phyloP scores from a whole-genome alignment of 2,888 invertebrate genomes.

The Pediacus dermestoides region DNA sequence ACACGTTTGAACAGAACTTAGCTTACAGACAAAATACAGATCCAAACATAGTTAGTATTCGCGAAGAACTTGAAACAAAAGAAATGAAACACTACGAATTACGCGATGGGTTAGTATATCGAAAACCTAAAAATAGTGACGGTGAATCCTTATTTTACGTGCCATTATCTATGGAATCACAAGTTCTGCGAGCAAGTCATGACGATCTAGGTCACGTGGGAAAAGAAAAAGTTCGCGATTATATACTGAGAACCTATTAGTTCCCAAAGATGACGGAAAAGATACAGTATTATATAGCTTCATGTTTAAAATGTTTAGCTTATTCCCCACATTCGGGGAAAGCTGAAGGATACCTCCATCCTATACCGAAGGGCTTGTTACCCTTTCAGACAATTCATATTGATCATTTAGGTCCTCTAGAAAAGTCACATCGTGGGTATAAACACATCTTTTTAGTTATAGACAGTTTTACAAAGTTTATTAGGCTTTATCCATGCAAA shows the following conservation, averaged over 20 bases:
- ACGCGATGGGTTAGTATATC: slow-evolving; percentile 19
- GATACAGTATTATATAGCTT: too few species aligned
- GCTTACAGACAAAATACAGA: slow-evolving; percentile 14
- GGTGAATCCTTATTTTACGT: slow-evolving; percentile 24
- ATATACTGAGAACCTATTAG: too few species aligned
- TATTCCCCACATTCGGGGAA: too few species aligned
- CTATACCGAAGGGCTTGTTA: slow-evolving; percentile 23
- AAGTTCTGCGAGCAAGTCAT: too few species aligned
- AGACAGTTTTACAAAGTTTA: slow-evolving; percentile 38
- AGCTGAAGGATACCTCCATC: slow-evolving; percentile 29
- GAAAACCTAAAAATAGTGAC: slow-evolving; percentile 12
- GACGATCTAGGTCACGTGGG: too few species aligned
- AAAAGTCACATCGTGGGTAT: slow-evolving; percentile 28
- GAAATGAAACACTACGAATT: slow-evolving; percentile 17
- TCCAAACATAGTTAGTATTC: too few species aligned
- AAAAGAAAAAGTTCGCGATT: too few species aligned
- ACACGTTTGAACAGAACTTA: slow-evolving; percentile 18
- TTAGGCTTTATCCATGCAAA: slow-evolving; percentile 37
- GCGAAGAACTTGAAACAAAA: too few species aligned
- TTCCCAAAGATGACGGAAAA: too few species aligned
- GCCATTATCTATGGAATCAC: slow-evolving; percentile 16
- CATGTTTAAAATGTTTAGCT: too few species aligned
- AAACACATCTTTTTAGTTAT: slow-evolving; percentile 37
- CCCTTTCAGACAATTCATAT: slow-evolving; percentile 31
- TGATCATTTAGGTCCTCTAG: slow-evolving; percentile 32